A percentile compares a stretch with the other conserved stretches of the same genome.
These are phyloP conservation scores for Cepphus grylle DNA, from an alignment of 2,113 vertebrate genomes.

Conservation along the genomic window DNA sequence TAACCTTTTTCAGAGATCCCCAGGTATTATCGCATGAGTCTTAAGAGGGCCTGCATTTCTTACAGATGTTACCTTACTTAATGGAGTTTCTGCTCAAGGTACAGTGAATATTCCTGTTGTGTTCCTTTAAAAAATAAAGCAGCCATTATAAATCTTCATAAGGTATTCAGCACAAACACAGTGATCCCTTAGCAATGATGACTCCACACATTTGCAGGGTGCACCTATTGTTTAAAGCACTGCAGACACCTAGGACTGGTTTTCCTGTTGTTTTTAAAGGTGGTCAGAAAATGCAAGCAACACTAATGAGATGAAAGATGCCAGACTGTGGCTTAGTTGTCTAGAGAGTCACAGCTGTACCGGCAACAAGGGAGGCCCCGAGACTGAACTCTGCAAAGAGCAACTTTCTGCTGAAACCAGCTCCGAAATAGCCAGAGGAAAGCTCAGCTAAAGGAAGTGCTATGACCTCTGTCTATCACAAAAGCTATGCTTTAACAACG, in stretches of 20 bases:
- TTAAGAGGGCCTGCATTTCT: background rate
- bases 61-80: background rate
- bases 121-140: slow-evolving; percentile 20
- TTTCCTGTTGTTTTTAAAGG: background rate
- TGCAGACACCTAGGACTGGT: background rate
- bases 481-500: background rate
- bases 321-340: background rate
- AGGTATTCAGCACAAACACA: slow-evolving; percentile 42
- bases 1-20: background rate
- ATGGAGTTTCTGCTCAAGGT: background rate
- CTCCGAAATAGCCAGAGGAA: background rate
- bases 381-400: background rate
- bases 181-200: background rate
- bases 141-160: background rate
- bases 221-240: background rate
- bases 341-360: background rate
- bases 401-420: background rate
- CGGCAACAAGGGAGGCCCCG: background rate
- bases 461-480: background rate
- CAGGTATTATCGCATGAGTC: background rate
- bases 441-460: background rate
- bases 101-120: background rate
- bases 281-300: background rate
- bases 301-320: background rate
- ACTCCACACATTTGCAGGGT: background rate